Percentiles rank a stretch among this genome's conserved stretches.
phyloP scores from a whole-genome alignment of 2,888 invertebrate species.

The Rhodophaea formosa region DNA sequence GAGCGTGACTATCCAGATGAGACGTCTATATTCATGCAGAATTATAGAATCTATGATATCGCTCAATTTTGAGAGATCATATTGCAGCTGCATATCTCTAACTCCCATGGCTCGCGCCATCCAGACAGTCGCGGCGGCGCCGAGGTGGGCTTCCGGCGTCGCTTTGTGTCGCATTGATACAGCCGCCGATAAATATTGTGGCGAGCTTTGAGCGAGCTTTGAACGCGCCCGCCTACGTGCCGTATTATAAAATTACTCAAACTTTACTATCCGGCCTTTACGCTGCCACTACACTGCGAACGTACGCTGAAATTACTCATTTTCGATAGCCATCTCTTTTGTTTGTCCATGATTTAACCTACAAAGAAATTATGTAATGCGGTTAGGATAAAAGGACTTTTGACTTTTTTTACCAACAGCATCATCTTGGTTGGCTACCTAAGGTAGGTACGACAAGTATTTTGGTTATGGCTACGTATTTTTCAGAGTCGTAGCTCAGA shows the following conservation, averaged over 20 bases:
- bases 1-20: no score
- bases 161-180: constrained; percentile 75
- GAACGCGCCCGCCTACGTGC: constrained; percentile 40
- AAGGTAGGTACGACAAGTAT: no score
- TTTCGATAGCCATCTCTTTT: background rate
- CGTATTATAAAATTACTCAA: constrained; percentile 23
- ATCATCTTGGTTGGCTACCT: no score
- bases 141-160: constrained; percentile 73
- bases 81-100: constrained; percentile 29
- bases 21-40: no score
- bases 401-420: no score
- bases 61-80: no score
- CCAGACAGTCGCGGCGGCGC: constrained; percentile 43
- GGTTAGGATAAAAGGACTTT: no score
- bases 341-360: no score
- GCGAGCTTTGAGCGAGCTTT: constrained; percentile 72
- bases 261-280: constrained; percentile 6
- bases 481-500: no score
- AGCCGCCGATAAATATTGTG: constrained; percentile 79
- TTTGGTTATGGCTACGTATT: no score
- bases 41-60: no score
- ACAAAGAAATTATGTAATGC: no score
- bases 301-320: background rate
- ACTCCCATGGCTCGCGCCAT: constrained; percentile 25
- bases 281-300: background rate